Base-by-base conservation (phyloP, 2,113 vertebrate genomes). In the Syrrhaptes paradoxus region DNA sequence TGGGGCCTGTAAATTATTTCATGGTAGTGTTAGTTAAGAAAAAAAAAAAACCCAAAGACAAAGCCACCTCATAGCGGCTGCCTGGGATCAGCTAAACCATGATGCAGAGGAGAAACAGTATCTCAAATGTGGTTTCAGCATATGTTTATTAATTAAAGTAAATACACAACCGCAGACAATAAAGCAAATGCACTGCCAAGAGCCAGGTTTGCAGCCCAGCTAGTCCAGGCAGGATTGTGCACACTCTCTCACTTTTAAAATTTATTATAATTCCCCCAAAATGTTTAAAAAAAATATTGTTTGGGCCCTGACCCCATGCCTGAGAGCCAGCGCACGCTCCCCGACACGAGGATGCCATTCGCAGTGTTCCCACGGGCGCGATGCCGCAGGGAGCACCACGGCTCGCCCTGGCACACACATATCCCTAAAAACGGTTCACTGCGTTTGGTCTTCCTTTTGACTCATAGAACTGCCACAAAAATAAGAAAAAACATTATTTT, bases 91-190 rank as follows among this genome's bases (percentile, higher is more conserved):
- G 55, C 83, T 85, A 81, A 78, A 76, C 15, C 61, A 41, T 17
- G 36, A 43, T 82, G 66, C 52, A 87, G 76, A 71, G 75, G 38
- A 85, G 59, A 71, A 96, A 46, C 9, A 61, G 28, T 70, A 94
- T 89, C 85, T 89, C 1, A 2, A 86, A 58, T 70, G 70, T 66
- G 90, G 90, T 72, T 95, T 75, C 57, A 81, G 66, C 1, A 0
- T 74, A 71, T 80, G 75, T 80, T 86, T 90, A 74, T 89, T 96
- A 94, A 94, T 91, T 89, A 75, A 90, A 94, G 41, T 66, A 82
- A 94, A 61, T 18, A 65, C 66, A 75, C 45, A 90, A 68, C 90
- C 28, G 0, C 88, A 94, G 73, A 76, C 66, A 75, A 54, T 59
- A 86, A 94, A 89, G 49, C 49, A 66, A 78, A 70, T 0, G 4